These are phyloP conservation scores for Hetaerina titia DNA, from an alignment of 2,888 invertebrate species.

Conservation along the genomic window DNA sequence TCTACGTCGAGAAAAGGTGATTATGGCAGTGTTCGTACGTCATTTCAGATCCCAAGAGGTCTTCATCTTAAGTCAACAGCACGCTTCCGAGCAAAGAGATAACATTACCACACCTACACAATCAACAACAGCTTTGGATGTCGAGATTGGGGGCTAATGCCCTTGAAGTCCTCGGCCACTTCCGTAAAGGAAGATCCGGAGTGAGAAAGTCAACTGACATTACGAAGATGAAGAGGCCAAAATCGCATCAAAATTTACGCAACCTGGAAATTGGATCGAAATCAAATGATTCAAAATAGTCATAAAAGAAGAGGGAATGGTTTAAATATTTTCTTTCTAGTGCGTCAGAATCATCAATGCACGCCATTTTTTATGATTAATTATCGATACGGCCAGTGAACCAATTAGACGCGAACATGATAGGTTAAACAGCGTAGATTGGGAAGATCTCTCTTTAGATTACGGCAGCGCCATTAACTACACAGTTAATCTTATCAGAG, in stretches of 20 bases:
- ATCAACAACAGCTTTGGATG: neutral
- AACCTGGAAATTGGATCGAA: neutral
- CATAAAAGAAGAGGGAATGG: no score
- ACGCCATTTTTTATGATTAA: neutral
- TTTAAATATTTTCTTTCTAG: neutral
- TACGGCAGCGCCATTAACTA: neutral
- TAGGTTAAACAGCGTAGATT: neutral
- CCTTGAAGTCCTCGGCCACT: neutral
- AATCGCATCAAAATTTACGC: neutral
- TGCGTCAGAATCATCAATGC: neutral
- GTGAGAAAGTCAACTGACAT: neutral
- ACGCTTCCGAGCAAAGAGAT: slow-evolving; percentile 14
- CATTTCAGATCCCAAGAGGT: neutral
- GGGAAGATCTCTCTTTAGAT: neutral
- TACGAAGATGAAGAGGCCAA: neutral
- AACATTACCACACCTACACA: slow-evolving; percentile 32
- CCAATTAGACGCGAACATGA: neutral
- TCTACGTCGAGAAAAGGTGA: neutral
- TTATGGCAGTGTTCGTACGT: neutral
- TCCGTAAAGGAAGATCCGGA: neutral
- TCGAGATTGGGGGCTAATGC: slow-evolving; percentile 1
- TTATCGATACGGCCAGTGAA: neutral
- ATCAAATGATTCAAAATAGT: neutral
- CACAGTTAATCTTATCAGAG: neutral
- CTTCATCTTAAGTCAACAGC: neutral